These are phyloP conservation scores for Gymnocheta viridis DNA, from an alignment of 2,888 invertebrate species.

Conservation along the genomic window DNA sequence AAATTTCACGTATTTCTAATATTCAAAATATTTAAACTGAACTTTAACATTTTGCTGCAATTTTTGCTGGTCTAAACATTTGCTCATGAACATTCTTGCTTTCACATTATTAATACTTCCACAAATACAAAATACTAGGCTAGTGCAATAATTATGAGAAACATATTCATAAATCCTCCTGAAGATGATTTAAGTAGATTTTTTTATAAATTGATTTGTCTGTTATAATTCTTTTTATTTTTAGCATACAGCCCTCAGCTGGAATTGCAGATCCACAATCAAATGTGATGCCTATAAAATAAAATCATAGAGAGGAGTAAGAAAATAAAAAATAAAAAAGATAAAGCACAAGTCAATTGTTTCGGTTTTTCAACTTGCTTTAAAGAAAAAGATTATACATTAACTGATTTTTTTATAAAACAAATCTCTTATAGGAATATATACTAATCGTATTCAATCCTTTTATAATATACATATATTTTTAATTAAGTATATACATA, in stretches of 20 bases:
- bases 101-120: too few relatives aligned
- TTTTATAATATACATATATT: not conserved
- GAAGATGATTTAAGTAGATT: too few relatives aligned
- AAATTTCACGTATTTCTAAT: too few relatives aligned
- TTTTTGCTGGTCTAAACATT: too few relatives aligned
- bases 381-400: not conserved
- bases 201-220: not conserved
- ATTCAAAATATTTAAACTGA: too few relatives aligned
- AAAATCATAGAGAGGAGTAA: not conserved
- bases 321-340: slow-evolving; percentile 10
- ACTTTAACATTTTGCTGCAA: too few relatives aligned
- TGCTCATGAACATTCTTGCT: too few relatives aligned
- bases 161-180: too few relatives aligned
- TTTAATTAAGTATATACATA: not conserved
- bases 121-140: too few relatives aligned
- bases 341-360: slow-evolving; percentile 34
- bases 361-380: not conserved
- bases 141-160: too few relatives aligned
- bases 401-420: slow-evolving; percentile 25
- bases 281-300: slow-evolving; percentile 34
- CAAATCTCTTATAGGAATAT: not conserved
- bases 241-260: slow-evolving; percentile 1
- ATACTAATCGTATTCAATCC: not conserved
- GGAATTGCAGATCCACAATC: slow-evolving; percentile 1
- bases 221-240: slow-evolving; percentile 8